These are phyloP conservation scores for Didymodactylos carnosus DNA, from an alignment of 2,888 invertebrate species.

Conservation along the genomic window DNA sequence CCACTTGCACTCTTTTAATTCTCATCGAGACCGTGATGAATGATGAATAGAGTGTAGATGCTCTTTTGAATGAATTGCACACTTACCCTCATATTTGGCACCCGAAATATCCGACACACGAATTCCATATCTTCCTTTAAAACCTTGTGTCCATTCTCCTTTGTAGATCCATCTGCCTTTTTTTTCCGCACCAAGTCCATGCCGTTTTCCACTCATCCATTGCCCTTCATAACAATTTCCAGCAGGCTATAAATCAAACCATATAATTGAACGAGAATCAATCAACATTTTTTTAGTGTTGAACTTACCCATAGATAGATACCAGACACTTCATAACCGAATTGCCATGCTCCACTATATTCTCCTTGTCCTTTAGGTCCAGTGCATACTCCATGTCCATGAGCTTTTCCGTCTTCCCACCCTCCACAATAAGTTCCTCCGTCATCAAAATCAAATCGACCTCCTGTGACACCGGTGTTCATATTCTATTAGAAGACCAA, in stretches of 20 bases:
- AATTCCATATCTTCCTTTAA: slow-evolving; percentile 92
- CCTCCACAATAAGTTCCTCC: slow-evolving; percentile 98
- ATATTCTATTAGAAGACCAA: too few species aligned
- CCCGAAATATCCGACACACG: slow-evolving; percentile 80
- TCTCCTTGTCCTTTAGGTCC: slow-evolving; percentile 86
- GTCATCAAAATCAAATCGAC: slow-evolving; percentile 98
- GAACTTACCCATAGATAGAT: slow-evolving; percentile 39
- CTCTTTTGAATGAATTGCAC: slow-evolving; percentile 97
- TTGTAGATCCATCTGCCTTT: slow-evolving; percentile 89
- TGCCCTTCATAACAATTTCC: slow-evolving; percentile 91
- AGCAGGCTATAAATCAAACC: slow-evolving; percentile 43
- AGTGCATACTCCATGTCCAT: slow-evolving; percentile 78
- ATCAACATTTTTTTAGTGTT: too few species aligned
- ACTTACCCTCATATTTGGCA: slow-evolving; percentile 39
- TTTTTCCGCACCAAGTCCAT: slow-evolving; percentile 88
- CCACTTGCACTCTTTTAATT: too few species aligned
- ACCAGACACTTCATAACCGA: slow-evolving; percentile 96
- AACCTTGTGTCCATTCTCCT: slow-evolving; percentile 95
- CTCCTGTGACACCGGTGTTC: slow-evolving; percentile 44
- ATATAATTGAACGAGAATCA: too few species aligned
- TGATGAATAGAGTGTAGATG: too few species aligned
- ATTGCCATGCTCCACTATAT: slow-evolving; percentile 96
- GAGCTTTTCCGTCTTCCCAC: slow-evolving; percentile 98
- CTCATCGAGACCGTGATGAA: too few species aligned
- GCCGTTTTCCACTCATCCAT: slow-evolving; percentile 97